Conservation (phyloP, 2,113 vertebrate genomes). For the Mustela nigripes region DNA sequence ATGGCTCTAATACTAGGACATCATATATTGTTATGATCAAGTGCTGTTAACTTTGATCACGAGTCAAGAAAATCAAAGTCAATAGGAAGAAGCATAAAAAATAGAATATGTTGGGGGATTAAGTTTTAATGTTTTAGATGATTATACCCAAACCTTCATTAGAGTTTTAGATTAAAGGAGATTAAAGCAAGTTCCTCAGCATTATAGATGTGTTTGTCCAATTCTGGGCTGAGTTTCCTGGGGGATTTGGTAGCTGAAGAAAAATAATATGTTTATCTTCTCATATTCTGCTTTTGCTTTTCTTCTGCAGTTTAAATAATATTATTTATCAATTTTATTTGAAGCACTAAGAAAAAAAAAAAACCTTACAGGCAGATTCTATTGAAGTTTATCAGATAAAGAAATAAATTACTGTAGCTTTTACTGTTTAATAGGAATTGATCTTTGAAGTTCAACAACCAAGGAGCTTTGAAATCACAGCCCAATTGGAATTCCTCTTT, state of each 20-base stretch:
- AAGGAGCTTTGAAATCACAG: background rate
- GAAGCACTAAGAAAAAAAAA: background rate
- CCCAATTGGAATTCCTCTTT: background rate
- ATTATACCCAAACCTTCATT: background rate
- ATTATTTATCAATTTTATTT: conserved; percentile 53
- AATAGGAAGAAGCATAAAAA: conserved; percentile 46
- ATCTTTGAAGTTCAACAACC: conserved; percentile 14
- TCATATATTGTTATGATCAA: background rate
- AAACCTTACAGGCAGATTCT: conserved; percentile 25
- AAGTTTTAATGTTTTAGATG: conserved; percentile 46
- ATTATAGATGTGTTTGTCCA: background rate
- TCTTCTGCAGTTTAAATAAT: conserved; percentile 23
- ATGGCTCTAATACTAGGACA: background rate
- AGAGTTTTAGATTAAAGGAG: background rate
- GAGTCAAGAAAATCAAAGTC: conserved; percentile 1
- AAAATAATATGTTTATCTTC: conserved; percentile 46
- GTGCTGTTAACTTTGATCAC: background rate
- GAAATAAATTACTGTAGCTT: conserved; percentile 46
- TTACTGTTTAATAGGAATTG: conserved; percentile 45
- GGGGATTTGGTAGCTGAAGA: background rate
- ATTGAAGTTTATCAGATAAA: conserved; percentile 57
- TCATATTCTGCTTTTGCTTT: conserved; percentile 37
- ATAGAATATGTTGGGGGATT: background rate
- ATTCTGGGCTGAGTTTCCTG: background rate
- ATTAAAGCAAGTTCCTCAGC: background rate